Evolutionary conservation across 2,797 vertebrate genomes (phyloP), one percentile per base, ranked within the genome.

Genomic region (Periophthalmus magnuspinnatus): DNA sequence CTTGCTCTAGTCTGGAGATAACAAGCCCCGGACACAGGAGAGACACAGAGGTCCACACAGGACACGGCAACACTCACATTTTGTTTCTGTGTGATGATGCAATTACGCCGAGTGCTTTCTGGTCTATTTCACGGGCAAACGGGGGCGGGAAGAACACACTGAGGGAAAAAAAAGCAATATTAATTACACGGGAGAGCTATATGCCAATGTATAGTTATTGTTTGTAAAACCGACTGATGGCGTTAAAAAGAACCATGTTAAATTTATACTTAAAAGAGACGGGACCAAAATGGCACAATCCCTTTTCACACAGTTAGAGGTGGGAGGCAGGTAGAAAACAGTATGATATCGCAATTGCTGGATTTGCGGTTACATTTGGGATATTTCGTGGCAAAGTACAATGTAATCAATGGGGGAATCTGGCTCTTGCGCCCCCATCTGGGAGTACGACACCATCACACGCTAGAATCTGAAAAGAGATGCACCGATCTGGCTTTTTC

Each of bases 1-100:
- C 22, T 11, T 17, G 14, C 38, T 63, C 13, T 59, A 45, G 65
- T 63, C 13, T 63, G 56, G 64, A 74, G 76, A 75, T 41, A 69
- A 36, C 16, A 48, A 22, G 32, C 59, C 22, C 36, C 56, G 41
- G 76, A 67, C 10, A 45, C 41, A 45, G 67, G 47, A 71, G 24
- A 22, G 24, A 28, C 47, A 52, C 19, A 0, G 5, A 65, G 62
- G 72, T 72, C 48, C 33, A 24, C 3, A 57, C 41, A 62, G 38
- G 24, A n/a, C 19, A 48, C 41, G 28, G 5, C 50, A 24, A 68
- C 56, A 69, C 70, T 85, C 80, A 82, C 74, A 82, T 83, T 83
- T 78, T 72, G 74, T 77, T 76, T 77, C 65, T 75, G 69, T 75
- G 72, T 56, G 70, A 85, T 78, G 81, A 85, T 81, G 77, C 81